Evolutionary conservation across 2,113 vertebrate species (phyloP), one percentile per base, ranked within the genome.

Genomic region (Taurulus bubalis): DNA sequence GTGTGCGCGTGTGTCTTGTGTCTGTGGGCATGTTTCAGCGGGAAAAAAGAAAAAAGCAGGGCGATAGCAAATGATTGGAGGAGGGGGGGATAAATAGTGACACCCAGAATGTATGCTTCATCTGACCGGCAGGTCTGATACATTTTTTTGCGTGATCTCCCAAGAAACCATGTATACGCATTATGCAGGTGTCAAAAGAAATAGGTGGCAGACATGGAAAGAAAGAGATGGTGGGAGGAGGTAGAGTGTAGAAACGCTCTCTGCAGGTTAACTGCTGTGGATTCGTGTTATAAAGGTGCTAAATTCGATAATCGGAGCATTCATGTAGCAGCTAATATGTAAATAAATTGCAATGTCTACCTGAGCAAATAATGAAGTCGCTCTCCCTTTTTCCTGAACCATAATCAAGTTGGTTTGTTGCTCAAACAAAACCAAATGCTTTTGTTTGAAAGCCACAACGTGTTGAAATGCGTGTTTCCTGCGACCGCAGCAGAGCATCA

Each of bases 141-240:
- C 65, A 90, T 92, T 89, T 92, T 90, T 89, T 77, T 73, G 11
- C 91, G 68, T 90, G 80, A 89, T 90, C 65, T 89, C 72, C 47
- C 12, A 36, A 87, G 58, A 84, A 87, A 77, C 28, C 47, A 47
- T 59, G 60, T 74, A 55, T 72, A 36, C 84, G 4, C n/a, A n/a
- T n/a, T n/a, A n/a, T 4, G 79, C 79, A 86, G 84, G 75, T 90
- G 75, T 89, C 83, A 85, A 77, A 71, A 87, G 3, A 85, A 64
- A 80, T 38, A 81, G 64, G 77, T n/a, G 60, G 8, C 16, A 69
- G 75, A 30, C 68, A 84, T 49, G 53, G 71, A 77, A 72, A 51
- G 58, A 55, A 65, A 64, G 68, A 65, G 64, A 26, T 42, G 59
- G 49, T 65, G 24, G 10, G 62, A n/a, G 28, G 14, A 8, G 76